Conservation (phyloP, 2,797 vertebrate species). For the Acipenser transmontanus region DNA sequence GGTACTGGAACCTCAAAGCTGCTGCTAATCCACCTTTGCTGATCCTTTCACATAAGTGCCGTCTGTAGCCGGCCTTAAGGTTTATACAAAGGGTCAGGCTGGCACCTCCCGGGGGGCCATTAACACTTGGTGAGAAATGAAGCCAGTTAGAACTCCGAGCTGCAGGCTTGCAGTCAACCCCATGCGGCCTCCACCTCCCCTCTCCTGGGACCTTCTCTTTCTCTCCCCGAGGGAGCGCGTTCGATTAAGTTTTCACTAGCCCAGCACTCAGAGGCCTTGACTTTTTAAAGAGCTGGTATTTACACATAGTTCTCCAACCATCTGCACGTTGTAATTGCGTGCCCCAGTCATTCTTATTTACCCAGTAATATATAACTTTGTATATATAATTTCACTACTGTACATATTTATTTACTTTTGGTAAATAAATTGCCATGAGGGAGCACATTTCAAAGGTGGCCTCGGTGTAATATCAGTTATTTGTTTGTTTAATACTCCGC, state of each 20-base stretch:
- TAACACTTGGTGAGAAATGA: slow-evolving; percentile 11
- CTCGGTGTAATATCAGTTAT: too few species aligned
- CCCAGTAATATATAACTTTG: too few species aligned
- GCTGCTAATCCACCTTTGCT: too few species aligned
- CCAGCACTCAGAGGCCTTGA: neutral
- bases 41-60: slow-evolving; percentile 24
- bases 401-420: too few species aligned
- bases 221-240: neutral
- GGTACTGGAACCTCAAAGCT: too few species aligned
- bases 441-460: too few species aligned
- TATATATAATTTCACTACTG: too few species aligned
- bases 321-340: neutral
- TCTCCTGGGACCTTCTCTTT: neutral
- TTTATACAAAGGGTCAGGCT: slow-evolving; percentile 10
- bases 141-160: neutral
- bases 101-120: slow-evolving; percentile 4
- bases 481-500: too few species aligned
- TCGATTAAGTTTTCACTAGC: slow-evolving; percentile 15
- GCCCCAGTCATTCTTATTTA: neutral
- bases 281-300: slow-evolving; percentile 7
- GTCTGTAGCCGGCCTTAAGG: neutral
- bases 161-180: too few species aligned
- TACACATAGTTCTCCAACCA: neutral
- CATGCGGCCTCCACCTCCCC: neutral
- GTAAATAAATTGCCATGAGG: too few species aligned